phyloP scores from a whole-genome alignment of 2,888 invertebrate genomes.

The Aradus depressus region DNA sequence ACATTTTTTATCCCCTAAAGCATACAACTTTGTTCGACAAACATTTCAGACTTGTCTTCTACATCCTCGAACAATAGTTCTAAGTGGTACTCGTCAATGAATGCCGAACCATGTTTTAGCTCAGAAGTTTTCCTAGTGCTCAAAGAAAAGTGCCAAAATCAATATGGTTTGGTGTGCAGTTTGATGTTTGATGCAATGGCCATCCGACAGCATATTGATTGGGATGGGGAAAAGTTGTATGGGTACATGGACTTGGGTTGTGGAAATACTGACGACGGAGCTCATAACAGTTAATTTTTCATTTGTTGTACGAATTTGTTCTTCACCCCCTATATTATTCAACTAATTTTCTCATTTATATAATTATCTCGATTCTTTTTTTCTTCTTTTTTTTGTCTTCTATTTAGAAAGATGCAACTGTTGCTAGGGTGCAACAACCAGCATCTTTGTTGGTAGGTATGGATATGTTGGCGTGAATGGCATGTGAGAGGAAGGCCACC shows the following conservation, averaged over 20 bases:
- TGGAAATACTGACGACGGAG: conserved; percentile 18
- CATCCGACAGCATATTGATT: conserved; percentile 14
- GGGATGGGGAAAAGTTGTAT: conserved; percentile 15
- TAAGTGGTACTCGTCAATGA: conserved; percentile 5
- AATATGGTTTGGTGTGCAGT: conserved; percentile 9
- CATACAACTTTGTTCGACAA: conserved; percentile 9
- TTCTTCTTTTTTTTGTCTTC: too few relatives aligned
- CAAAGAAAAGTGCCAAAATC: conserved; percentile 11
- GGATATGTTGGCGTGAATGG: too few relatives aligned
- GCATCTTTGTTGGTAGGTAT: too few relatives aligned
- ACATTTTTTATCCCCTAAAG: conserved; percentile 13
- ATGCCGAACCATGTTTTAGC: conserved; percentile 17
- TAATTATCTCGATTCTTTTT: too few relatives aligned
- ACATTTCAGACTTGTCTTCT: conserved; percentile 10
- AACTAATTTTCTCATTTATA: too few relatives aligned
- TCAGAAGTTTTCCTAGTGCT: conserved; percentile 9
- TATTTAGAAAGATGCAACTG: too few relatives aligned
- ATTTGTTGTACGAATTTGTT: too few relatives aligned
- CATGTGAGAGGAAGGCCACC: too few relatives aligned
- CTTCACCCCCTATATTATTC: too few relatives aligned
- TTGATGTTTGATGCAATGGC: conserved; percentile 17
- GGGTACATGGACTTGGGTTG: conserved; percentile 17
- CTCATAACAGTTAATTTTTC: too few relatives aligned
- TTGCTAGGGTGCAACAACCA: too few relatives aligned
- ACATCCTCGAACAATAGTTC: conserved; percentile 8